Percentiles rank a stretch among this genome's conserved stretches.
phyloP scores from a whole-genome alignment of 1,140 invertebrate genomes.

The Drosophila bipectinata region DNA sequence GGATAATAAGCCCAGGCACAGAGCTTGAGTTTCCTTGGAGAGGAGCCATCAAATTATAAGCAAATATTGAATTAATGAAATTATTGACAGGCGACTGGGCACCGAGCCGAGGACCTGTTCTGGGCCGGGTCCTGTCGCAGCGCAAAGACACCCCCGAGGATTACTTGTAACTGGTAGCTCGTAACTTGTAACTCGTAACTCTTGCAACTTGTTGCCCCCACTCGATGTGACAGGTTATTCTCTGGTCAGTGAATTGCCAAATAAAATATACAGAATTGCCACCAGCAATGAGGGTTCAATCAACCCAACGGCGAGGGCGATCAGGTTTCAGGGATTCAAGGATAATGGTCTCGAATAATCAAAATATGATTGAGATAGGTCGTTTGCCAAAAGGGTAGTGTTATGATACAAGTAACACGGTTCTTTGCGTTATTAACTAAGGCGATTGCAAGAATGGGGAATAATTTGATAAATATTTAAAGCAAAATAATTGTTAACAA shows the following conservation, averaged over 20 bases:
- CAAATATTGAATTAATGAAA: constrained; percentile 75
- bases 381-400: too few relatives aligned
- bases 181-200: neutral
- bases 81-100: constrained; percentile 71
- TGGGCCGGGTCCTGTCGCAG: neutral
- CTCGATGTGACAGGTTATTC: constrained; percentile 52
- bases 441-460: too few relatives aligned
- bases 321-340: neutral
- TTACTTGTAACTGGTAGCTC: neutral
- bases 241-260: constrained; percentile 69
- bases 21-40: constrained; percentile 30
- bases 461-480: too few relatives aligned
- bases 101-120: neutral
- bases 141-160: neutral
- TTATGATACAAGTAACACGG: too few relatives aligned
- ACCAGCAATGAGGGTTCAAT: constrained; percentile 32
- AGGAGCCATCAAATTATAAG: constrained; percentile 64
- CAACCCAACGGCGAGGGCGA: neutral
- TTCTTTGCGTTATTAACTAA: too few relatives aligned
- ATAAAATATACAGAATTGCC: constrained; percentile 70
- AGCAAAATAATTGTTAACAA: too few relatives aligned
- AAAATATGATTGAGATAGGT: too few relatives aligned
- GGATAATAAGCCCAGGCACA: constrained; percentile 56
- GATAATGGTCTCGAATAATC: neutral
- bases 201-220: constrained; percentile 35